A percentile compares a stretch with the other conserved stretches of the same genome.
These are phyloP conservation scores for Mesorhabditis spiculigera DNA, from an alignment of 2,888 invertebrate species.

Conservation along the genomic window DNA sequence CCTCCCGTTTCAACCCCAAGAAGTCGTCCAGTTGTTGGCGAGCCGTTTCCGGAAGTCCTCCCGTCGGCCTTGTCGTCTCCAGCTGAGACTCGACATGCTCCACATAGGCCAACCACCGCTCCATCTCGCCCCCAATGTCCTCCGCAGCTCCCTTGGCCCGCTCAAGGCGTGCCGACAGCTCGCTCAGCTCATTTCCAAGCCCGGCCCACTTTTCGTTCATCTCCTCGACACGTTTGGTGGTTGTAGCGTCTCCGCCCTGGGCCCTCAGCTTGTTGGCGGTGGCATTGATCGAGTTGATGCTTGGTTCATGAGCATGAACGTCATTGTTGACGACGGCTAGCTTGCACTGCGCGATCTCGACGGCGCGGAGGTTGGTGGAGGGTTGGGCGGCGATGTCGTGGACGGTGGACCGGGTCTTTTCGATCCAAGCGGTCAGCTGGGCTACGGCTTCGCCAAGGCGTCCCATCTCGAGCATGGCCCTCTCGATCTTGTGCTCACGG, in stretches of 20 bases:
- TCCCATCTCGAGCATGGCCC: conserved; percentile 85
- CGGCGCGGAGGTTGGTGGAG: conserved; percentile 80
- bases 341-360: conserved; percentile 74
- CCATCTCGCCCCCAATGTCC: conserved; percentile 74
- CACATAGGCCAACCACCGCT: conserved; percentile 86
- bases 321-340: conserved; percentile 82
- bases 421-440: conserved; percentile 90
- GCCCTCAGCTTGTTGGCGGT: conserved; percentile 87
- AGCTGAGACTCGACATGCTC: conserved; percentile 90
- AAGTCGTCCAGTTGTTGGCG: conserved; percentile 92
- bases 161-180: conserved; percentile 83
- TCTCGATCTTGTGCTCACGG: conserved; percentile 81
- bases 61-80: conserved; percentile 90
- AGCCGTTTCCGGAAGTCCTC: conserved; percentile 95
- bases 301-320: conserved; percentile 90
- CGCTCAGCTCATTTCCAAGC: conserved; percentile 78
- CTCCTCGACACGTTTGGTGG: conserved; percentile 78
- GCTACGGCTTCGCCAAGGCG: conserved; percentile 94
- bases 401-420: conserved; percentile 77
- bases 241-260: conserved; percentile 64
- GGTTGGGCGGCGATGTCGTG: conserved; percentile 68
- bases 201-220: conserved; percentile 87
- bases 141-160: conserved; percentile 75
- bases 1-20: conserved; percentile 69
- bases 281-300: conserved; percentile 86